phyloP scores from a whole-genome alignment of 2,888 invertebrate species.

The Ichneumoninae sp. region DNA sequence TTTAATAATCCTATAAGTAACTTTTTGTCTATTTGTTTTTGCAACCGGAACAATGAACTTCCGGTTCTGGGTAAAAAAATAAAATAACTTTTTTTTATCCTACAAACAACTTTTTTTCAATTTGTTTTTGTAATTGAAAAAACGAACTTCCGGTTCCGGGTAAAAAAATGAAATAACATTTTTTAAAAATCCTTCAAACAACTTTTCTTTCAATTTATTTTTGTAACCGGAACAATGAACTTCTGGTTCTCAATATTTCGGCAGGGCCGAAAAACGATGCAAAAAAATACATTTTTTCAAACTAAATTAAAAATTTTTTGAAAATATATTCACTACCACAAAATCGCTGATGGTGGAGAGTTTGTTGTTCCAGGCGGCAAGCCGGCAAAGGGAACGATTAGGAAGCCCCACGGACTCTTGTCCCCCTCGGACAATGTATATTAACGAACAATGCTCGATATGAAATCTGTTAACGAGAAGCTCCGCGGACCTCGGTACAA shows the following conservation, averaged over 20 bases:
- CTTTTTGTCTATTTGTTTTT: no score
- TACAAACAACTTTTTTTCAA: no score
- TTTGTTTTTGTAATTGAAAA: no score
- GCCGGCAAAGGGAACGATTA: conserved; percentile 29
- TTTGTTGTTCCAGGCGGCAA: conserved; percentile 19
- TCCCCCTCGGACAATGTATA: conserved; percentile 44
- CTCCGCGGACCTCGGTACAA: conserved; percentile 36
- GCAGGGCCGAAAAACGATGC: background rate
- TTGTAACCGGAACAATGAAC: background rate
- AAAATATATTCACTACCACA: background rate
- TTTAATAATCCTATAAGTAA: no score
- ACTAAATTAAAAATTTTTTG: background rate
- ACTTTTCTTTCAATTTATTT: background rate
- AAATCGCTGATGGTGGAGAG: background rate
- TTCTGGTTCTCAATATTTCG: background rate
- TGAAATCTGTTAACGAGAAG: conserved; percentile 61
- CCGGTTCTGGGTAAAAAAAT: background rate
- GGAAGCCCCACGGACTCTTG: conserved; percentile 29
- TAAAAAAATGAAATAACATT: no score
- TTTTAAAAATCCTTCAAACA: no score
- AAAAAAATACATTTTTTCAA: background rate
- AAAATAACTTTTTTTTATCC: no score
- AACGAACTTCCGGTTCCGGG: no score
- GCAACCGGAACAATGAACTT: background rate
- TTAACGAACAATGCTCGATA: conserved; percentile 60